Percentiles rank a stretch among this genome's conserved stretches.
These are phyloP conservation scores for Burhinus oedicnemus DNA, from an alignment of 2,113 vertebrate genomes.

Conservation along the genomic window DNA sequence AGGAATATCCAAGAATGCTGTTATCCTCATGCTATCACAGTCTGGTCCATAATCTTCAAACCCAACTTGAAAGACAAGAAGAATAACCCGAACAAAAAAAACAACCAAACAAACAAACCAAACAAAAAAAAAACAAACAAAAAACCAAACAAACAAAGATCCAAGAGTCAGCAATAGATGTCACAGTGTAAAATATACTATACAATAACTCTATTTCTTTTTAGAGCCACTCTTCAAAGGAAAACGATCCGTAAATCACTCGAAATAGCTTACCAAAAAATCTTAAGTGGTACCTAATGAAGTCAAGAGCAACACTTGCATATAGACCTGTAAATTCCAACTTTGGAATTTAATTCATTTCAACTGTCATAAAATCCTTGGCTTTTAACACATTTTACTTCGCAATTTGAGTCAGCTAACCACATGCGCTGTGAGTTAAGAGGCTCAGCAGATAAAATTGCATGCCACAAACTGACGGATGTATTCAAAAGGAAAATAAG, in stretches of 20 bases:
- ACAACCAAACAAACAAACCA: too few species aligned
- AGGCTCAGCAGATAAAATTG: neutral
- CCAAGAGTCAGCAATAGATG: neutral
- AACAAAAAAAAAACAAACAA: neutral
- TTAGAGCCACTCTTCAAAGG: neutral
- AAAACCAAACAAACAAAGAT: too few species aligned
- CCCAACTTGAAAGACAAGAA: constrained; percentile 75
- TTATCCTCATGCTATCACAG: constrained; percentile 87
- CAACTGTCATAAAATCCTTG: neutral
- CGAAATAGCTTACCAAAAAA: neutral
- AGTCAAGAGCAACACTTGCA: neutral
- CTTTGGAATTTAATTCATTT: neutral
- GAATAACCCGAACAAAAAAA: neutral
- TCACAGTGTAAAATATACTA: neutral
- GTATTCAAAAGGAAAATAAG: neutral
- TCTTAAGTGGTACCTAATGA: neutral
- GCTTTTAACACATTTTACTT: neutral
- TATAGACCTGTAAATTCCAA: neutral
- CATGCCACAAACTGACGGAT: neutral
- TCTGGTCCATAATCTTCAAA: constrained; percentile 91
- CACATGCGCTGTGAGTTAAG: neutral
- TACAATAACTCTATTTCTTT: neutral
- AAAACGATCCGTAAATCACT: neutral
- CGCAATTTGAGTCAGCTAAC: neutral
- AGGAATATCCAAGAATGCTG: constrained; percentile 85